These are phyloP conservation scores for Drosophila guanche DNA, from an alignment of 1,140 invertebrate genomes.

Conservation along the genomic window DNA sequence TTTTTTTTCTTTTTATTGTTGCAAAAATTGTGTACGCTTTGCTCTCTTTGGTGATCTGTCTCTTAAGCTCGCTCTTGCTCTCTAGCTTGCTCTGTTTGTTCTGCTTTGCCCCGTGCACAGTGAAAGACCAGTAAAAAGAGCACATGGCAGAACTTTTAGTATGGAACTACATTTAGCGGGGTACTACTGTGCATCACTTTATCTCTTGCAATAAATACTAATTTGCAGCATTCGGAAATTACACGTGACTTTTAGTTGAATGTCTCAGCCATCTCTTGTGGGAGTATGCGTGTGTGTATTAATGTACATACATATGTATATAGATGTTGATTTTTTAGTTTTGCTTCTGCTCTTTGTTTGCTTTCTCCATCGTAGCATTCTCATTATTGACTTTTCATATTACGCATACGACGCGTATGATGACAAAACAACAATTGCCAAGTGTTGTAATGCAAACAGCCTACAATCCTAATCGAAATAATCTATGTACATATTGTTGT, in stretches of 20 bases:
- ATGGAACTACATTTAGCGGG: too few relatives aligned
- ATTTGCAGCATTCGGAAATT: slow-evolving; percentile 71
- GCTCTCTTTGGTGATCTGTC: slow-evolving; percentile 3
- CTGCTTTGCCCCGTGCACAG: slow-evolving; percentile 26
- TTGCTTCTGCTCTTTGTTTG: slow-evolving; percentile 24
- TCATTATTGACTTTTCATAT: slow-evolving; percentile 52
- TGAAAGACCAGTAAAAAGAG: slow-evolving; percentile 5
- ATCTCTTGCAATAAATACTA: slow-evolving; percentile 68
- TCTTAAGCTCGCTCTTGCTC: slow-evolving; percentile 6
- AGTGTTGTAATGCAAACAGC: slow-evolving; percentile 18
- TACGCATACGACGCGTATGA: slow-evolving; percentile 58
- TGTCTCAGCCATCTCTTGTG: slow-evolving; percentile 1
- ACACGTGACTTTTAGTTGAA: slow-evolving; percentile 74
- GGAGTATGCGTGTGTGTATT: background rate
- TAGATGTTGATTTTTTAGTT: slow-evolving; percentile 12
- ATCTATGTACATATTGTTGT: background rate
- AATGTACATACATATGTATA: slow-evolving; percentile 22
- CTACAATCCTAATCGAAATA: slow-evolving; percentile 2
- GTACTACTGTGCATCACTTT: slow-evolving; percentile 21
- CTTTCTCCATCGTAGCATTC: slow-evolving; percentile 20
- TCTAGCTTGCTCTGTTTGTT: slow-evolving; percentile 48
- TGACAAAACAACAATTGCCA: slow-evolving; percentile 35
- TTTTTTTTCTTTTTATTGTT: slow-evolving; percentile 19
- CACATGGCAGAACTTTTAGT: background rate
- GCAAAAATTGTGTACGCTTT: slow-evolving; percentile 9